Conservation (phyloP, 2,888 invertebrate species). For the Phrixothrix hirtus region DNA sequence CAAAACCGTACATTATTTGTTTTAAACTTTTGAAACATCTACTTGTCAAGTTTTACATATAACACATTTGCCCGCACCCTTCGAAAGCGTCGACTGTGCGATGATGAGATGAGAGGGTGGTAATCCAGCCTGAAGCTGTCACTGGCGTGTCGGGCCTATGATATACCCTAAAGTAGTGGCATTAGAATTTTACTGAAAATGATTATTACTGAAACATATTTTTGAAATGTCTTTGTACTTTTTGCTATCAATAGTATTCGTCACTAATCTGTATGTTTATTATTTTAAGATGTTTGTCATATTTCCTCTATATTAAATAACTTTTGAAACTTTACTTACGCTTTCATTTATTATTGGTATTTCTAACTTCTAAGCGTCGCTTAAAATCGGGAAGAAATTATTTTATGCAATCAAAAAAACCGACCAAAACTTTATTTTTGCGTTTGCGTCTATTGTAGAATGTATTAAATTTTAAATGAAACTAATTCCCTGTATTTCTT, state of each 20-base stretch:
- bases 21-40: slow-evolving; percentile 38
- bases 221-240: background rate
- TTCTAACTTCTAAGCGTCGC: background rate
- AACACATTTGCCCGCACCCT: slow-evolving; percentile 36
- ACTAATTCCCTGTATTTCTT: too few species aligned
- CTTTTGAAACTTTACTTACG: too few species aligned
- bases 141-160: slow-evolving; percentile 28
- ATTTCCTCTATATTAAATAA: too few species aligned
- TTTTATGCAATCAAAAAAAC: too few species aligned
- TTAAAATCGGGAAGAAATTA: too few species aligned
- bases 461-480: too few species aligned
- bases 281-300: too few species aligned
- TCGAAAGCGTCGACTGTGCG: slow-evolving; percentile 35
- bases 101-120: slow-evolving; percentile 49
- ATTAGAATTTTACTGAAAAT: slow-evolving; percentile 11
- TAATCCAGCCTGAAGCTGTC: slow-evolving; percentile 47
- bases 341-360: background rate
- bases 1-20: too few species aligned
- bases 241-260: background rate
- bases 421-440: too few species aligned
- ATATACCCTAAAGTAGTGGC: slow-evolving; percentile 16
- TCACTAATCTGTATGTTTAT: too few species aligned
- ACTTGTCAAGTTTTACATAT: slow-evolving; percentile 38
- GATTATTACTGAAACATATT: slow-evolving; percentile 1
- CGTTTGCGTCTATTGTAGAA: too few species aligned